A percentile compares a stretch with the other conserved stretches of the same genome.
Evolutionary conservation across 1,140 invertebrate genomes (phyloP).

Genomic region (Vanessa tameamea): DNA sequence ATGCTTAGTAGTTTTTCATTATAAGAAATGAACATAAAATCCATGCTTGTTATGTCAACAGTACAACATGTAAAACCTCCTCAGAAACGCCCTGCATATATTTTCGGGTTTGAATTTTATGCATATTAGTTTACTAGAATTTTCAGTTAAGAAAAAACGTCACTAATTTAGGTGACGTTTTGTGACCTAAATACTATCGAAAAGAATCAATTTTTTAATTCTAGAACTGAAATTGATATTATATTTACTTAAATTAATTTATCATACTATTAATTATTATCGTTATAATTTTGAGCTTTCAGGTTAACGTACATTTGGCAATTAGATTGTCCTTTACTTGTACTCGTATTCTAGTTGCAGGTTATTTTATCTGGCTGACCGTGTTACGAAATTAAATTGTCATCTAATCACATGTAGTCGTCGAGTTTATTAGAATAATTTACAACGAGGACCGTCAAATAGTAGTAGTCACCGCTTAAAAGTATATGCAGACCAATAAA

Average conservation of each 20-base stretch:
- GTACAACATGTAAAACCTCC: too few relatives aligned
- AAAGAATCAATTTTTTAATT: not conserved
- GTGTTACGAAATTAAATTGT: slow-evolving; percentile 17
- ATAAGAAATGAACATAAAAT: not conserved
- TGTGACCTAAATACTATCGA: too few relatives aligned
- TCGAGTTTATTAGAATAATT: slow-evolving; percentile 24
- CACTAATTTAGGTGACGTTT: too few relatives aligned
- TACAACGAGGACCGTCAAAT: slow-evolving; percentile 3
- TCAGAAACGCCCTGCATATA: too few relatives aligned
- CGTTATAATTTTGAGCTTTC: too few relatives aligned
- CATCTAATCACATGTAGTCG: slow-evolving; percentile 14
- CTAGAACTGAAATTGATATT: not conserved
- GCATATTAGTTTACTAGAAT: too few relatives aligned
- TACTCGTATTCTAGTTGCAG: not conserved
- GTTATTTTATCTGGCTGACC: not conserved
- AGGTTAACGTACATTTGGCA: not conserved
- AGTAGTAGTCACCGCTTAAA: not conserved
- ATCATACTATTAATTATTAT: too few relatives aligned
- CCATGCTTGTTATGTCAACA: too few relatives aligned
- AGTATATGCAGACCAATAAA: not conserved
- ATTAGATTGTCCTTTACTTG: not conserved
- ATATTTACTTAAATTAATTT: too few relatives aligned
- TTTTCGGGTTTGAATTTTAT: too few relatives aligned
- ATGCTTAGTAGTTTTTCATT: not conserved
- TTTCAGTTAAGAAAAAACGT: too few relatives aligned